These are phyloP conservation scores for Limonius californicus DNA, from an alignment of 1,140 invertebrate genomes.

Conservation along the genomic window DNA sequence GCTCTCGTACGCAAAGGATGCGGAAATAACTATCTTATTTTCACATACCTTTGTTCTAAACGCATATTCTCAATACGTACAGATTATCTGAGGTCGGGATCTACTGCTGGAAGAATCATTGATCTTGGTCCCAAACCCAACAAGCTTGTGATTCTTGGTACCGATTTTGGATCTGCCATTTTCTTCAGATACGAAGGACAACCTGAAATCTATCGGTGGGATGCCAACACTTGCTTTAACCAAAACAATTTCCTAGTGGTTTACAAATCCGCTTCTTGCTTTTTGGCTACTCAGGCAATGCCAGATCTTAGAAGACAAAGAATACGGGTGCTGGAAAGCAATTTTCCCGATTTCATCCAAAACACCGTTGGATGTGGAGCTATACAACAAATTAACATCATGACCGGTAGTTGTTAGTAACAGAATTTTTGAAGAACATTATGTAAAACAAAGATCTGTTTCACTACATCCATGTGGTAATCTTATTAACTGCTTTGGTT, in stretches of 20 bases:
- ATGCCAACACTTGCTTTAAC: constrained; percentile 40
- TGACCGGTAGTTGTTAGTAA: constrained; percentile 42
- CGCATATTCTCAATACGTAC: constrained; percentile 56
- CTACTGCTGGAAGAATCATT: constrained; percentile 50
- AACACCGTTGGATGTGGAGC: constrained; percentile 58
- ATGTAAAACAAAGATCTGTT: too few relatives aligned
- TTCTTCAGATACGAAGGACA: constrained; percentile 56
- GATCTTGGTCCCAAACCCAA: constrained; percentile 54
- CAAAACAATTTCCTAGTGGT: constrained; percentile 50
- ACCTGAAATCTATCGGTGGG: constrained; percentile 51
- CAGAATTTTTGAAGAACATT: neutral
- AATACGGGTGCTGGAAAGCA: constrained; percentile 59
- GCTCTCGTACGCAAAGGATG: constrained; percentile 50
- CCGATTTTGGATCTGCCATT: constrained; percentile 56
- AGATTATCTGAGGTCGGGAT: constrained; percentile 52
- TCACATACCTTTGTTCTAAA: constrained; percentile 55
- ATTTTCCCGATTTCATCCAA: constrained; percentile 60
- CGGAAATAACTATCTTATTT: constrained; percentile 52
- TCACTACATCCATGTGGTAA: too few relatives aligned
- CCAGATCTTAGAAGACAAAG: constrained; percentile 53
- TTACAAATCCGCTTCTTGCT: constrained; percentile 51
- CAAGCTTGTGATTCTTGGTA: constrained; percentile 56
- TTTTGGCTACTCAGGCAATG: constrained; percentile 54
- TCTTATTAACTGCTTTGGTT: too few relatives aligned
- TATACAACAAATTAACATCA: constrained; percentile 51